Percentiles rank a stretch among this genome's conserved stretches.
Evolutionary conservation across 2,113 vertebrate species (phyloP).

Genomic region (Genyomyrus donnyi): DNA sequence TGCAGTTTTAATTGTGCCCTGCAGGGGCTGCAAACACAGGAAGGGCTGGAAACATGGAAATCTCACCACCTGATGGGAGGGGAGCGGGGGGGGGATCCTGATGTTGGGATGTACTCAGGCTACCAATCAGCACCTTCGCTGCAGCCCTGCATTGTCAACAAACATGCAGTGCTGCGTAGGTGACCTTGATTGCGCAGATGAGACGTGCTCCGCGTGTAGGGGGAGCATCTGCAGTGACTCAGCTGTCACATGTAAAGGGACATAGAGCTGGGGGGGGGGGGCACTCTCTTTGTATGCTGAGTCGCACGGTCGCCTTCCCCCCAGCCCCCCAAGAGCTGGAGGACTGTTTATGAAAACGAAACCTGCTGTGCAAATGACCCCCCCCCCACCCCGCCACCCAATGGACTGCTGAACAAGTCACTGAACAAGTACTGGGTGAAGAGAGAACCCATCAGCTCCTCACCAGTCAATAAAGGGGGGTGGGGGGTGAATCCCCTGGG

Average conservation of each 20-base stretch:
- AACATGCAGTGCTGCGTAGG: conserved; percentile 15
- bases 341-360: neutral
- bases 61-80: neutral
- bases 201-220: neutral
- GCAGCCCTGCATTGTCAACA: neutral
- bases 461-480: neutral
- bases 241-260: neutral
- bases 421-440: neutral
- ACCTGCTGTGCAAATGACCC: neutral
- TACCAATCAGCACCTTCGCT: neutral
- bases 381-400: neutral
- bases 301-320: neutral
- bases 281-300: neutral
- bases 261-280: neutral
- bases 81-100: neutral
- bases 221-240: neutral
- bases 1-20: conserved; percentile 45
- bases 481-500: neutral
- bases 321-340: neutral
- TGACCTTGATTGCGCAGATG: conserved; percentile 27
- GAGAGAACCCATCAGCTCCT: neutral
- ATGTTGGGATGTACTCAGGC: neutral
- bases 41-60: conserved; percentile 4
- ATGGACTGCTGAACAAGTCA: neutral
- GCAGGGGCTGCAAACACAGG: conserved; percentile 17